Conservation (phyloP, 2,797 vertebrate species). For the Myiotriccus ornatus region DNA sequence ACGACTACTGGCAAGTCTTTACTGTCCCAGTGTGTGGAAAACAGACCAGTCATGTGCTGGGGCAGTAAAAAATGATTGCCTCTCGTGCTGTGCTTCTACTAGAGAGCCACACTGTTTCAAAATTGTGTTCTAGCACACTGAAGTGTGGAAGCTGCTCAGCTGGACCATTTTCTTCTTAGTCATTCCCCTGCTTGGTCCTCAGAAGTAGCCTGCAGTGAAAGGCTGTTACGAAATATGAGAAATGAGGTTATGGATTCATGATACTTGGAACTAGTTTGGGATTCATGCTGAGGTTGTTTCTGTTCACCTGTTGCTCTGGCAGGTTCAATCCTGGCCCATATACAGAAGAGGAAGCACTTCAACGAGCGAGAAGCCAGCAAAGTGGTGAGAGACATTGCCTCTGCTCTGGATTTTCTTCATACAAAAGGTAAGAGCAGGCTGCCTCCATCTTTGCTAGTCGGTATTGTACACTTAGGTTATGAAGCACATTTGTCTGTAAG, state of each 20-base stretch:
- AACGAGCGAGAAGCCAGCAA: constrained; percentile 93
- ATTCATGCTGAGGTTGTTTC: neutral
- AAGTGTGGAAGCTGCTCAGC: neutral
- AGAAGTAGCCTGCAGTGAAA: neutral
- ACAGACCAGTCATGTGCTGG: neutral
- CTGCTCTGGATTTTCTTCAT: constrained; percentile 93
- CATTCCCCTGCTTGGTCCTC: neutral
- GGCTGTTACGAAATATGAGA: neutral
- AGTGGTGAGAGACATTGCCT: constrained; percentile 91
- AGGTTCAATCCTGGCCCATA: constrained; percentile 95
- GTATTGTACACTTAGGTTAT: neutral
- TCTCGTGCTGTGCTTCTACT: neutral
- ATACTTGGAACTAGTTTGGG: neutral
- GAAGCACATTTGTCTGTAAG: neutral
- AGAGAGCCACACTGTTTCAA: neutral
- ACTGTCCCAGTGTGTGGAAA: neutral
- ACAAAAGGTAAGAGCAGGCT: constrained; percentile 85
- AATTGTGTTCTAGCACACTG: neutral
- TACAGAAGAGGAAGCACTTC: constrained; percentile 93
- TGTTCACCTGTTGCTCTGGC: neutral
- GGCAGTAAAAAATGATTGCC: neutral
- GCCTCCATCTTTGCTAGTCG: neutral
- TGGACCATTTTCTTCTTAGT: neutral
- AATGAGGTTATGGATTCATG: neutral
- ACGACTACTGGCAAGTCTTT: neutral